phyloP scores from a whole-genome alignment of 2,797 vertebrate genomes.

The Rhinatrema bivittatum region DNA sequence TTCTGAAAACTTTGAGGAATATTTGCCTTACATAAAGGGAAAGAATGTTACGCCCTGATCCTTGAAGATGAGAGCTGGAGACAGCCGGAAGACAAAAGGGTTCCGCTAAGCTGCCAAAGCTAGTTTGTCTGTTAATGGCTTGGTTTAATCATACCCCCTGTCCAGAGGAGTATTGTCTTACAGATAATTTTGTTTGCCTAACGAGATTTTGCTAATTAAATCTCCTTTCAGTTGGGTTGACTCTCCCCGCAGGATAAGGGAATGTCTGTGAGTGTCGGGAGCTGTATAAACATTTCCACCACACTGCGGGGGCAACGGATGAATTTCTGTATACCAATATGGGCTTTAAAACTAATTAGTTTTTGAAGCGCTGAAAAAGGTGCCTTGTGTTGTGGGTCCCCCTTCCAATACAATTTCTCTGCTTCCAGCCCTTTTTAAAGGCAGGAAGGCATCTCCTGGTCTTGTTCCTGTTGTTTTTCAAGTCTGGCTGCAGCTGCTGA shows the following conservation, averaged over 20 bases:
- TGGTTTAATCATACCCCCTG: constrained; percentile 77
- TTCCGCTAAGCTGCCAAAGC: constrained; percentile 40
- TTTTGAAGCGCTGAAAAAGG: constrained; percentile 17
- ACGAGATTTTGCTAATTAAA: constrained; percentile 99
- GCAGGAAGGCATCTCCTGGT: constrained; percentile 8
- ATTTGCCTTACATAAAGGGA: too few species aligned
- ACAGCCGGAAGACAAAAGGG: too few species aligned
- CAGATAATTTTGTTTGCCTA: constrained; percentile 96
- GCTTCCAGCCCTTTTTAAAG: constrained; percentile 11
- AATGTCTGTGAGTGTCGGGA: constrained; percentile 63
- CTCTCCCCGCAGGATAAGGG: constrained; percentile 67
- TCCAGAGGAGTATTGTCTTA: constrained; percentile 94
- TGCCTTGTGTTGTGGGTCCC: constrained; percentile 8
- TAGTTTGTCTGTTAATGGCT: constrained; percentile 61
- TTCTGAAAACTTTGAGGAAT: too few species aligned
- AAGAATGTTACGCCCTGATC: too few species aligned
- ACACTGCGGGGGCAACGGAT: constrained; percentile 13
- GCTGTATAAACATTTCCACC: constrained; percentile 77
- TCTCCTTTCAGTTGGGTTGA: constrained; percentile 83
- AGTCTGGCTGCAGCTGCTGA: neutral
- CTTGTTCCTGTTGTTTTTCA: constrained; percentile 5
- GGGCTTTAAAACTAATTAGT: constrained; percentile 29
- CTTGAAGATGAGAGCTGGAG: too few species aligned
- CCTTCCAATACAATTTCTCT: constrained; percentile 6
- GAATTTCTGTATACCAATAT: constrained; percentile 8